Evolutionary conservation across 1,140 invertebrate species (phyloP).

Genomic region (Oncopodura yosiiana): DNA sequence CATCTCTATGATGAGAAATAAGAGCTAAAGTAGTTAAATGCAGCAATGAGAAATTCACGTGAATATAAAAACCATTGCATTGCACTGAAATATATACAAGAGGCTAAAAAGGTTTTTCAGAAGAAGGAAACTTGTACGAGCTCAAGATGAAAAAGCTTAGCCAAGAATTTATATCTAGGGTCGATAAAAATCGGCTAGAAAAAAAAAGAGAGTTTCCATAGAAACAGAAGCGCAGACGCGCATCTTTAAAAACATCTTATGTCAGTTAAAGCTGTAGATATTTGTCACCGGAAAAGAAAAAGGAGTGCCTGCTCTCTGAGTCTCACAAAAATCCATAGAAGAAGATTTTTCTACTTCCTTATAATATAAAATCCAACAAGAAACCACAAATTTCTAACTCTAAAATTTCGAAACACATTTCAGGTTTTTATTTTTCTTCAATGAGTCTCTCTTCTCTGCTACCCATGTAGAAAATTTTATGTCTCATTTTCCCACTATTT

Average conservation of each 20-base stretch:
- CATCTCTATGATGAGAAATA: no score
- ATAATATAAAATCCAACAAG: no score
- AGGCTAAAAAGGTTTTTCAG: no score
- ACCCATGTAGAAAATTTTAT: no score
- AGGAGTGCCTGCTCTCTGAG: neutral
- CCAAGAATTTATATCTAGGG: no score
- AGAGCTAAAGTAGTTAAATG: no score
- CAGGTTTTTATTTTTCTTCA: neutral
- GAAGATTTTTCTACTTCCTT: slow-evolving; percentile 6
- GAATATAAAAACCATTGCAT: no score
- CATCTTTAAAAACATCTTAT: slow-evolving; percentile 9
- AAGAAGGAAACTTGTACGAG: no score
- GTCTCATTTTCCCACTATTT: slow-evolving; percentile 9
- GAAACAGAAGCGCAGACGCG: slow-evolving; percentile 22
- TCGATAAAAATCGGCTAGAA: no score
- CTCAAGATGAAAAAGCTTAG: no score
- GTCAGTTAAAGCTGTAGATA: slow-evolving; percentile 12
- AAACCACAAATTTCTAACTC: slow-evolving; percentile 29
- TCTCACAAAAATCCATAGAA: slow-evolving; percentile 17
- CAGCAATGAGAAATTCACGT: no score
- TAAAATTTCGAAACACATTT: slow-evolving; percentile 6
- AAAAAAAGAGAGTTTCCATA: neutral
- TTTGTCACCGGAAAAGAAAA: slow-evolving; percentile 18
- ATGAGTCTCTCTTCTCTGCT: slow-evolving; percentile 18
- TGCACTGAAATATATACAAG: no score